Percentiles rank a stretch among this genome's conserved stretches.
These are phyloP conservation scores for Megaleporinus macrocephalus DNA, from an alignment of 2,113 vertebrate species.

Conservation along the genomic window DNA sequence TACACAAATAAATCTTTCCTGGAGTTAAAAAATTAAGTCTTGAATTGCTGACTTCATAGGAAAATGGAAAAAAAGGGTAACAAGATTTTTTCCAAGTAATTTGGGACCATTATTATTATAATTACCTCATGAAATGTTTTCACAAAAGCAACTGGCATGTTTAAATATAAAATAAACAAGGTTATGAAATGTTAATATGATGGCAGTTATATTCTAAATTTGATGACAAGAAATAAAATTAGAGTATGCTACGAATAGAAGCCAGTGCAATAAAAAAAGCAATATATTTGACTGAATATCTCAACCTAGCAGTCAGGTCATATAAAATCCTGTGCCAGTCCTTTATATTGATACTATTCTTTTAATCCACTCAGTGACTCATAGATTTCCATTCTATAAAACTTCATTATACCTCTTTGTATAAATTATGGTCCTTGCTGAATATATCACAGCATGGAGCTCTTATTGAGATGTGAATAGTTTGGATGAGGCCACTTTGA, in stretches of 20 bases:
- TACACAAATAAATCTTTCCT: background rate
- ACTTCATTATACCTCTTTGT: background rate
- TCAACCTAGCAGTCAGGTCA: background rate
- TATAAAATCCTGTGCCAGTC: background rate
- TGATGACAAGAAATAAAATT: background rate
- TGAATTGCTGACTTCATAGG: too few species aligned
- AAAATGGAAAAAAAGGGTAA: too few species aligned
- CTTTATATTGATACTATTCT: background rate
- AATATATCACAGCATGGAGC: background rate
- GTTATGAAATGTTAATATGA: too few species aligned
- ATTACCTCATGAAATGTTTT: too few species aligned
- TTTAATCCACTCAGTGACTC: background rate
- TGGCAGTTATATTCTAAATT: too few species aligned
- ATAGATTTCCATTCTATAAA: background rate
- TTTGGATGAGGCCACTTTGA: background rate
- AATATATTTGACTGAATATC: background rate
- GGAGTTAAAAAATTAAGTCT: too few species aligned
- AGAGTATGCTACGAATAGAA: background rate
- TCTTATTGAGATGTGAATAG: background rate
- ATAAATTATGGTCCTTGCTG: background rate
- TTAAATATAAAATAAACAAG: too few species aligned
- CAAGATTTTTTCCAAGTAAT: too few species aligned
- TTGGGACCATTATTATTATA: too few species aligned
- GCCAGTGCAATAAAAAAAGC: background rate
- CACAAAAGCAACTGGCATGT: too few species aligned